Conservation (phyloP, 2,797 vertebrate genomes). For the Bradypodion pumilum region DNA sequence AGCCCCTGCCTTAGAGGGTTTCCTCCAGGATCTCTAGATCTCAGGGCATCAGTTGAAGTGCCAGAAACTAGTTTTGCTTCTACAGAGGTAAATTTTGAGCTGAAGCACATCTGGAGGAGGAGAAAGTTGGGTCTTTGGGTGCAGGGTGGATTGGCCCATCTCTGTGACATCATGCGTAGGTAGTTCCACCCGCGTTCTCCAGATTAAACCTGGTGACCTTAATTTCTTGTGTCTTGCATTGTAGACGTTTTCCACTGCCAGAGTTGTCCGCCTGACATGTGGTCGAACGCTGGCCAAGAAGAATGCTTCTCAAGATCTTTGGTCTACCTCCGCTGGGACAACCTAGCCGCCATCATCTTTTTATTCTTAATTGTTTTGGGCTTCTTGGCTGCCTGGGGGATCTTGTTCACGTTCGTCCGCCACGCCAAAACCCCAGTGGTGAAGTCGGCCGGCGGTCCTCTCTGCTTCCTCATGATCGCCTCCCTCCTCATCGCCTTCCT, state of each 20-base stretch:
- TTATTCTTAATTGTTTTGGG: slow-evolving; percentile 72
- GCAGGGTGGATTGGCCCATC: too few relatives aligned
- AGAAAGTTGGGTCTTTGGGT: too few relatives aligned
- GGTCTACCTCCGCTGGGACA: slow-evolving; percentile 75
- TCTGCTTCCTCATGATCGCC: slow-evolving; percentile 84
- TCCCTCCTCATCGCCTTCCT: slow-evolving; percentile 71
- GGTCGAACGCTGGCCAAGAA: slow-evolving; percentile 75
- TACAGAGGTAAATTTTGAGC: too few relatives aligned
- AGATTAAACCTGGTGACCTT: too few relatives aligned
- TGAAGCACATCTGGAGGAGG: too few relatives aligned
- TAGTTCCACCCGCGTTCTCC: too few relatives aligned
- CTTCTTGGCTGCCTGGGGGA: slow-evolving; percentile 74
- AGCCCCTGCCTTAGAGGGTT: too few relatives aligned
- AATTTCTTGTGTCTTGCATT: slow-evolving; percentile 17
- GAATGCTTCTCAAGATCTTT: slow-evolving; percentile 73
- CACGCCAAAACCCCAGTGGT: slow-evolving; percentile 81
- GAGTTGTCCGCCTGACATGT: slow-evolving; percentile 71
- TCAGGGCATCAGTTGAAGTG: too few relatives aligned
- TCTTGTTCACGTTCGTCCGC: slow-evolving; percentile 73
- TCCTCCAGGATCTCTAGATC: too few relatives aligned
- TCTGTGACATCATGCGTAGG: too few relatives aligned
- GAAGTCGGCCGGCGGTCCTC: slow-evolving; percentile 83
- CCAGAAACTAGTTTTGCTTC: too few relatives aligned
- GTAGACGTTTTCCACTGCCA: slow-evolving; percentile 72
- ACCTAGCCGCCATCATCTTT: slow-evolving; percentile 70